Evolutionary conservation across 2,888 invertebrate species (phyloP).

Genomic region (Drosophila infuscata): DNA sequence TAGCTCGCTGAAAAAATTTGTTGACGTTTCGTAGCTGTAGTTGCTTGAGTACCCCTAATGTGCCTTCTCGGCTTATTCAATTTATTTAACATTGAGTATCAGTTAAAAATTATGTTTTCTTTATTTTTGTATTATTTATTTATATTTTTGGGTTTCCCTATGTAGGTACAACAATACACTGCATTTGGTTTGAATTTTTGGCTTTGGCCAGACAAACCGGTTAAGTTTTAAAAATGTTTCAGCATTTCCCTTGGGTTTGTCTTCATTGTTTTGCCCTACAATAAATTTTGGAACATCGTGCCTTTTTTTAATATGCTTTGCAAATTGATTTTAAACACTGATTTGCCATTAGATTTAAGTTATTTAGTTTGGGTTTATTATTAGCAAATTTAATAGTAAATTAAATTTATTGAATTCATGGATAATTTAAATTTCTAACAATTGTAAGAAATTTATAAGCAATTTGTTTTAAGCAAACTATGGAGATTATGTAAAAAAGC

Average conservation of each 20-base stretch:
- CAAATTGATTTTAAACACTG: constrained; percentile 58
- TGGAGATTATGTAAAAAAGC: constrained; percentile 1
- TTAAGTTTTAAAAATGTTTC: constrained; percentile 67
- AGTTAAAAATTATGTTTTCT: constrained; percentile 49
- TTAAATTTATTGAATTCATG: constrained; percentile 1
- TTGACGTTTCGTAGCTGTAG: constrained; percentile 74
- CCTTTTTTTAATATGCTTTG: constrained; percentile 63
- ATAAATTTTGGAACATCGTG: constrained; percentile 72
- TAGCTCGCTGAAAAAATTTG: constrained; percentile 65
- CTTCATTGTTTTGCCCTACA: constrained; percentile 59
- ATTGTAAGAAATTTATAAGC: constrained; percentile 9
- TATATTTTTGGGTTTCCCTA: constrained; percentile 28
- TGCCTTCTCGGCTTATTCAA: constrained; percentile 56
- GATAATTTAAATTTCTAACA: constrained; percentile 29
- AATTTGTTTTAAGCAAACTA: constrained; percentile 12
- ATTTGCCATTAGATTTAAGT: constrained; percentile 34
- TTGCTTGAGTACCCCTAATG: constrained; percentile 73
- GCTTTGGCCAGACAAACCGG: constrained; percentile 71
- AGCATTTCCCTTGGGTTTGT: constrained; percentile 69
- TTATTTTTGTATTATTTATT: constrained; percentile 19
- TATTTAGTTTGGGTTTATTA: constrained; percentile 15
- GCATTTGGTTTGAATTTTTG: constrained; percentile 51
- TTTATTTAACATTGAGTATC: constrained; percentile 56
- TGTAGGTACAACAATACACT: constrained; percentile 72
- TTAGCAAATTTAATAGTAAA: constrained; percentile 9